phyloP scores from a whole-genome alignment of 2,888 invertebrate species.

The Lacanobia wlatinum region DNA sequence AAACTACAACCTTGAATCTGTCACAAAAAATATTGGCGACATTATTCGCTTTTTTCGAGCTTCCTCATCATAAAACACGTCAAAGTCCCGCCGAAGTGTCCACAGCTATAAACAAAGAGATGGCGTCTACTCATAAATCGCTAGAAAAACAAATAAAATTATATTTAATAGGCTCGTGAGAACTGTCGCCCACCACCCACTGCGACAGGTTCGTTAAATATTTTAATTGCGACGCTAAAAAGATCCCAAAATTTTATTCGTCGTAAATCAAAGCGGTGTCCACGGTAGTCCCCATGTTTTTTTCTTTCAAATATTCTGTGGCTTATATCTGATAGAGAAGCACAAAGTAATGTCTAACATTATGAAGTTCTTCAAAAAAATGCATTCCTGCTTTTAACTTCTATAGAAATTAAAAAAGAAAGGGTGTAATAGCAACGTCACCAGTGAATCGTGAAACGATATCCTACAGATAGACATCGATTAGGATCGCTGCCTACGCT shows the following conservation, averaged over 20 bases:
- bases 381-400: constrained; percentile 21
- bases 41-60: constrained; percentile 57
- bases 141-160: constrained; percentile 87
- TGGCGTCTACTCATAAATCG: constrained; percentile 76
- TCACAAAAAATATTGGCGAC: constrained; percentile 53
- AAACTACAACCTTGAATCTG: constrained; percentile 17
- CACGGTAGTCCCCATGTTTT: constrained; percentile 81
- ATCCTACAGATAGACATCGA: constrained; percentile 81
- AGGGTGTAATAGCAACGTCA: constrained; percentile 67
- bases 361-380: constrained; percentile 43
- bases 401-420: constrained; percentile 5
- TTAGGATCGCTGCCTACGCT: constrained; percentile 85
- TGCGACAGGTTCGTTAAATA: constrained; percentile 87
- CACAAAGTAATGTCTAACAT: constrained; percentile 56
- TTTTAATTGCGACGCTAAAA: constrained; percentile 90
- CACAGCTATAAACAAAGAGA: constrained; percentile 76
- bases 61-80: constrained; percentile 75
- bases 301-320: constrained; percentile 51
- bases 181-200: constrained; percentile 90
- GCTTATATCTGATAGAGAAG: constrained; percentile 63
- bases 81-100: constrained; percentile 70
- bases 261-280: constrained; percentile 87
- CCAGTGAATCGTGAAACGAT: constrained; percentile 81
- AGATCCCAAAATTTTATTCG: constrained; percentile 85
- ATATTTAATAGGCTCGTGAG: constrained; percentile 90